These are phyloP conservation scores for Hemibagrus guttatus DNA, from an alignment of 2,797 vertebrate genomes.

Conservation along the genomic window DNA sequence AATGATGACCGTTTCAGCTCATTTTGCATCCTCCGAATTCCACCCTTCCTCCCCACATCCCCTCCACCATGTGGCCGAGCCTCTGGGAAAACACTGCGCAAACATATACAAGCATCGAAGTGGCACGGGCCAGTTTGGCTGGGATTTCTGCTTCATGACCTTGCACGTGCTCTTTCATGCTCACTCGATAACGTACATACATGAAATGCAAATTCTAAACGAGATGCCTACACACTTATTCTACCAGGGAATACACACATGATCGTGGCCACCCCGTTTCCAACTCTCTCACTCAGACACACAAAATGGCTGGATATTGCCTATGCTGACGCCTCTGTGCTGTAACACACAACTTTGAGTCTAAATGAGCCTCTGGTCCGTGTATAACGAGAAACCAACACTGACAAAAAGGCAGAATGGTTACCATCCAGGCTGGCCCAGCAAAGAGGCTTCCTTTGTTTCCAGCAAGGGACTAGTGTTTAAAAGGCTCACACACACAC, in stretches of 20 bases:
- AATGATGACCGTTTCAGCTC: slow-evolving; percentile 45
- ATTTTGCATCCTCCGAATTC: slow-evolving; percentile 26
- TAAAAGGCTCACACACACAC: slow-evolving; percentile 19
- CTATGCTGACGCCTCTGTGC: background rate
- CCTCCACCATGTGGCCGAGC: slow-evolving; percentile 54
- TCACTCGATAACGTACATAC: background rate
- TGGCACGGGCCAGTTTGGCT: background rate
- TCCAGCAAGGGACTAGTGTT: slow-evolving; percentile 46
- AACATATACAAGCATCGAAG: background rate
- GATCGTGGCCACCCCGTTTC: background rate
- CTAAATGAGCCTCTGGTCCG: background rate
- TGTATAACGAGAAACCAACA: background rate
- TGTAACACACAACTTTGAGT: slow-evolving; percentile 11
- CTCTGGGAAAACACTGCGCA: slow-evolving; percentile 36
- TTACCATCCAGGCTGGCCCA: background rate
- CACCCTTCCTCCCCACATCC: slow-evolving; percentile 20
- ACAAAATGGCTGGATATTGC: slow-evolving; percentile 12
- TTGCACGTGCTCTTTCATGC: background rate
- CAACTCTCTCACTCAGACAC: background rate
- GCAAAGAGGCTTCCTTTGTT: slow-evolving; percentile 44
- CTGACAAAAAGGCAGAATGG: slow-evolving; percentile 20
- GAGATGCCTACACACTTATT: slow-evolving; percentile 7
- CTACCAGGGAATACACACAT: background rate
- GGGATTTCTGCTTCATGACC: background rate
- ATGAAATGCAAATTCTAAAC: background rate